Base-by-base conservation (phyloP, 2,797 vertebrate genomes). In the Catostomus latipinnis region DNA sequence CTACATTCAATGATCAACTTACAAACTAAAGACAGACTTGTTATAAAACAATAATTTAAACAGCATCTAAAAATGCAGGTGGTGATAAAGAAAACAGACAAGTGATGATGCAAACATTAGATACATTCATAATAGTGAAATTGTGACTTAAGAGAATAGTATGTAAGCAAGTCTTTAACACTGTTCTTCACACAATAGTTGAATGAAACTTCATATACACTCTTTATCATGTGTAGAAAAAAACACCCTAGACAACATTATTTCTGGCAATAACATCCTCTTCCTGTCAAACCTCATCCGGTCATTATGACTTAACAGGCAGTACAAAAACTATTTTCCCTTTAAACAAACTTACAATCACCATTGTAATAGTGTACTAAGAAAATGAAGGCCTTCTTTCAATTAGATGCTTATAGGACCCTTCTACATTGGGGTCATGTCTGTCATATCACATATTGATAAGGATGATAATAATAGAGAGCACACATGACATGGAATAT, bases 241-340 rank as follows among this genome's bases (percentile, higher is more conserved):
- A 34, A 34, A 73, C 62, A 78, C 8, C 46, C 45, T 34, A 57
- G 52, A 22, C 22, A 22, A 22, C 22, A 53, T 61, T 72, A 70
- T 49, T 78, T 69, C 71, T 70, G 58, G 7, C 10, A 2, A 46
- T 49, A 70, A 75, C 57, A 82, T 72, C 83, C 74, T 72, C 14
- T 84, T 84, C 83, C 80, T 74, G 46, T 61, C 71, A 50, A 18
- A 48, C 48, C 77, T 48, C 56, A 71, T 84, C 83, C 80, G 72
- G 75, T 49, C 48, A 76, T 75, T 34, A 34, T 34, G 34, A 52
- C 22, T 69, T 58, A n/a, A 50, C 50, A 75, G 67, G 73, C 74
- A 71, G 11, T 60, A 7, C 66, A 57, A 57, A 10, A 5, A 4
- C 18, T 61, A 34, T 62, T 81, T 76, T 76, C 63, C 45, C 9